Conservation (phyloP, 2,113 vertebrate species). For the Cepphus grylle region DNA sequence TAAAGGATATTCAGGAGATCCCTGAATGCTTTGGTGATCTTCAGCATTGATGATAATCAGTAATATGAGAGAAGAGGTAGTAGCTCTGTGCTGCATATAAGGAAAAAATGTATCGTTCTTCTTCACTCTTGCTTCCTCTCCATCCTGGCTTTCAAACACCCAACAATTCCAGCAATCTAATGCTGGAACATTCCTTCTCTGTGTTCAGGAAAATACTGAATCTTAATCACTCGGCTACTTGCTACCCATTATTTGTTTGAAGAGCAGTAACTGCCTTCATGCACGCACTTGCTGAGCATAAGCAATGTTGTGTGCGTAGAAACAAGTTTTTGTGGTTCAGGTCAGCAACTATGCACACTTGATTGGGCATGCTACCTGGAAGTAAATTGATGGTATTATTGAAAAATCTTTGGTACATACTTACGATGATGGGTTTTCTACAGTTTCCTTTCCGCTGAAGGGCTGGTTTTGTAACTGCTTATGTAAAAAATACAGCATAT, state of each 20-base stretch:
- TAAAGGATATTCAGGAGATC: background rate
- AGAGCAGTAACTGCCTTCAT: background rate
- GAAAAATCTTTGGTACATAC: background rate
- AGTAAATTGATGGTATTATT: background rate
- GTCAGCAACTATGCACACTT: background rate
- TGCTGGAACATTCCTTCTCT: background rate
- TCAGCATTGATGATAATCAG: background rate
- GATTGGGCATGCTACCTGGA: background rate
- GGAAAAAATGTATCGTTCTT: background rate
- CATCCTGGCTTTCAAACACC: background rate
- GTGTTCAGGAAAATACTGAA: background rate
- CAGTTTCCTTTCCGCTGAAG: background rate
- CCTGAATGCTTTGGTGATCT: background rate
- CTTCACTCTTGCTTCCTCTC: background rate
- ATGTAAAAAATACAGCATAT: background rate
- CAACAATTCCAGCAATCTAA: background rate
- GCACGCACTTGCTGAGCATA: background rate
- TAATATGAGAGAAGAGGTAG: background rate
- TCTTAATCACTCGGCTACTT: background rate
- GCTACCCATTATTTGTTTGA: background rate
- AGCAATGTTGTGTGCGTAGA: background rate
- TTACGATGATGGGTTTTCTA: background rate
- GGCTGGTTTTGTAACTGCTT: background rate
- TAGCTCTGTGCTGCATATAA: background rate
- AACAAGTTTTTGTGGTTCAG: background rate